Conservation (phyloP, 2,797 vertebrate species). For the Enteromius paludinosus region DNA sequence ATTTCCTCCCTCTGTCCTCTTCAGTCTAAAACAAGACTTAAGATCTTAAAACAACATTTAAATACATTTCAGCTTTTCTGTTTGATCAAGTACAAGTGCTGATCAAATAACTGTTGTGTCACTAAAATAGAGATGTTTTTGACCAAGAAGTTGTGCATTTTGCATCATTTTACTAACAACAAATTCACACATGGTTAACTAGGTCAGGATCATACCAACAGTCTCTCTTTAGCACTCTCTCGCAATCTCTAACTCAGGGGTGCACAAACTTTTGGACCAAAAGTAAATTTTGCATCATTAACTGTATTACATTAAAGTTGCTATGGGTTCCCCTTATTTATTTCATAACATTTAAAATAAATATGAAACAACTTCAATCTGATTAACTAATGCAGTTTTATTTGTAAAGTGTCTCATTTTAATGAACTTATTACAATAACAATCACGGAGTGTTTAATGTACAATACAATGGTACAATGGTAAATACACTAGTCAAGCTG, state of each 20-base stretch:
- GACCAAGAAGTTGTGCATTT: neutral
- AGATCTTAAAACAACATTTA: neutral
- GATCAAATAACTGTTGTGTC: neutral
- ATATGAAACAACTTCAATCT: too few relatives aligned
- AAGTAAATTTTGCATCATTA: too few relatives aligned
- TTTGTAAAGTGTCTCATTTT: too few relatives aligned
- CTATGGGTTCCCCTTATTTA: too few relatives aligned
- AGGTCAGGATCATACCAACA: conserved; percentile 74
- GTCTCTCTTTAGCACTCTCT: conserved; percentile 60
- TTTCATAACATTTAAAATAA: too few relatives aligned
- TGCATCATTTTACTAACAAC: conserved; percentile 26
- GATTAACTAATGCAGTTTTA: too few relatives aligned
- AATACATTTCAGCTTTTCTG: neutral
- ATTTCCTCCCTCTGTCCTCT: neutral
- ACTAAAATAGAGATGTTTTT: neutral
- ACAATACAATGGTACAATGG: too few relatives aligned
- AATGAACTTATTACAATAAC: too few relatives aligned
- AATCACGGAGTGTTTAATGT: too few relatives aligned
- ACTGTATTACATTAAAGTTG: too few relatives aligned
- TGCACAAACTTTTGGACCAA: too few relatives aligned
- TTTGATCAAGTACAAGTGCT: neutral
- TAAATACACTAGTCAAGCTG: too few relatives aligned
- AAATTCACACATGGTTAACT: conserved; percentile 65
- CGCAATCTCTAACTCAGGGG: conserved; percentile 9
- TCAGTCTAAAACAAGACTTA: neutral